Percentiles rank a stretch among this genome's conserved stretches.
phyloP scores from a whole-genome alignment of 2,797 vertebrate genomes.

The Eulemur rubriventer region DNA sequence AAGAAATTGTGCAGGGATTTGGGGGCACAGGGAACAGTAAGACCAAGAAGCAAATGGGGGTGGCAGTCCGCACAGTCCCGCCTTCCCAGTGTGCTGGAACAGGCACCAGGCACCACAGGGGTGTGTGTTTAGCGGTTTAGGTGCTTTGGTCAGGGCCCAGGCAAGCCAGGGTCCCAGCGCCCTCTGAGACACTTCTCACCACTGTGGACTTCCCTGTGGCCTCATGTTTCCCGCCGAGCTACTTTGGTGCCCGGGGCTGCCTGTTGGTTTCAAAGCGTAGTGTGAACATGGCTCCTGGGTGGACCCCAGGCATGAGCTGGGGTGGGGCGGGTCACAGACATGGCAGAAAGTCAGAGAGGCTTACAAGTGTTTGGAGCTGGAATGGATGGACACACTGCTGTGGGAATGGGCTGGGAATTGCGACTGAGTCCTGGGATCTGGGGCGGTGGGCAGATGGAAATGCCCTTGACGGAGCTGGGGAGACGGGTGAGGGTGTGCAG shows the following conservation, averaged over 20 bases:
- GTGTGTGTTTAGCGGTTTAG: no score
- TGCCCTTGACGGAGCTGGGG: rapidly evolving
- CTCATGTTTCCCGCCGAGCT: background rate
- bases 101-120: background rate
- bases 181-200: no score
- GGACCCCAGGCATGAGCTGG: background rate
- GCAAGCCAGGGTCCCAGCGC: background rate
- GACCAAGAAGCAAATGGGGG: background rate
- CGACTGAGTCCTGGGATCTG: background rate
- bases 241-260: rapidly evolving
- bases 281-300: background rate
- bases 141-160: background rate
- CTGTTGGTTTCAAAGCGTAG: background rate
- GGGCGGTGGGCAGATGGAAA: rapidly evolving
- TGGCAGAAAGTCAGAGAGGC: background rate
- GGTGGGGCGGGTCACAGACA: background rate
- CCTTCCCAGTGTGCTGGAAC: no score
- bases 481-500: rapidly evolving
- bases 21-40: background rate
- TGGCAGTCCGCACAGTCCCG: background rate
- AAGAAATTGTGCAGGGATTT: background rate
- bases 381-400: rapidly evolving
- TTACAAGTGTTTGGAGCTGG: background rate
- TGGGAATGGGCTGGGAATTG: background rate
- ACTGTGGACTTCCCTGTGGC: background rate